phyloP scores from a whole-genome alignment of 2,113 vertebrate genomes.

The Ceyx cyanopectus region DNA sequence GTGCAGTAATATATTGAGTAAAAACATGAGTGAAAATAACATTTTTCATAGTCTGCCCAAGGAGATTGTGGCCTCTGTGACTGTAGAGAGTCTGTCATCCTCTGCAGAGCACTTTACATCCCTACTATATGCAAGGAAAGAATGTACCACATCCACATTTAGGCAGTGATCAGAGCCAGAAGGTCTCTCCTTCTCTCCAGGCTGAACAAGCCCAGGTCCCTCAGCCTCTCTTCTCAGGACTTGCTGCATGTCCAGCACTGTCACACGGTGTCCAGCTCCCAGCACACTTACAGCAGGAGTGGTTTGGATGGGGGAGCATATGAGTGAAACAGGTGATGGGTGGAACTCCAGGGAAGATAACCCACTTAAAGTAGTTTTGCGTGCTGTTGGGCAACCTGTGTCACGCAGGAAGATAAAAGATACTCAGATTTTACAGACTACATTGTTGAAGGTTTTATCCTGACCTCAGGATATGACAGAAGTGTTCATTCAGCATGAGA shows the following conservation, averaged over 20 bases:
- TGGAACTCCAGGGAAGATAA: neutral
- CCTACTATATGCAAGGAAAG: neutral
- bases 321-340: neutral
- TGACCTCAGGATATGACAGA: neutral
- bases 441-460: neutral
- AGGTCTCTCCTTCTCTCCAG: neutral
- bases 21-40: neutral
- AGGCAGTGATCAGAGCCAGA: neutral
- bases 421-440: neutral
- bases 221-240: neutral
- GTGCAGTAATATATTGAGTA: neutral
- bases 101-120: neutral
- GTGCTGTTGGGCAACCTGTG: neutral
- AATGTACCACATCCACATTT: neutral
- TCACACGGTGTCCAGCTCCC: neutral
- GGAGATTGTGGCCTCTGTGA: neutral
- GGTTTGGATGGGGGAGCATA: neutral
- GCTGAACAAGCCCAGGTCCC: neutral
- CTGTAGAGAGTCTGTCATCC: neutral
- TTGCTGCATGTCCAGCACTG: neutral
- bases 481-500: neutral
- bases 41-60: neutral
- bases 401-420: neutral
- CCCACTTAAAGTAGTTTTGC: neutral
- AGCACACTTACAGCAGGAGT: neutral